Conservation (phyloP, 2,797 vertebrate genomes). For the Threskiornis aethiopicus region DNA sequence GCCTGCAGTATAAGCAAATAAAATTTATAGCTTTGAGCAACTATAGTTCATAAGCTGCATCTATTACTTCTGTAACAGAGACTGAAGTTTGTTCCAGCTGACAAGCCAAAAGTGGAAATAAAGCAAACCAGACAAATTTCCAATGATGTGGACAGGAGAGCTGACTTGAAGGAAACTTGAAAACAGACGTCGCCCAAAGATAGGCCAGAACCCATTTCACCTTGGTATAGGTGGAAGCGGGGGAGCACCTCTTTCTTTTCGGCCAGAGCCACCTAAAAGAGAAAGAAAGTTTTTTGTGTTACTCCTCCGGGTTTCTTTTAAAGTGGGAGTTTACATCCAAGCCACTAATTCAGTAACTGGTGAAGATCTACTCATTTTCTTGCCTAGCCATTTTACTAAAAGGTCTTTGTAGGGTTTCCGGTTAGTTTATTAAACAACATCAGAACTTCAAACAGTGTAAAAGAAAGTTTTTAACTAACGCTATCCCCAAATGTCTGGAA, state of each 20-base stretch:
- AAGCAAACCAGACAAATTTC: slow-evolving; percentile 24
- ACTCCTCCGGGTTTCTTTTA: neutral
- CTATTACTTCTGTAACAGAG: slow-evolving; percentile 37
- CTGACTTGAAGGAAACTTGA: slow-evolving; percentile 18
- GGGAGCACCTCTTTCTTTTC: slow-evolving; percentile 83
- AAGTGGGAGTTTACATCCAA: neutral
- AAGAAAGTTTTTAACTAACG: neutral
- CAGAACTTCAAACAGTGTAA: neutral
- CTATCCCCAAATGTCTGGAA: neutral
- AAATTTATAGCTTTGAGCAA: slow-evolving; percentile 50
- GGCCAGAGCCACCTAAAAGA: slow-evolving; percentile 76
- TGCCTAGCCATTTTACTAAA: neutral
- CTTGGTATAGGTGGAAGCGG: slow-evolving; percentile 83
- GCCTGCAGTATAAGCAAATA: slow-evolving; percentile 57
- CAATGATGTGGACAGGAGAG: slow-evolving; percentile 43
- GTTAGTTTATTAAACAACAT: neutral
- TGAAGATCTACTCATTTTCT: neutral
- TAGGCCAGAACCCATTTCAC: slow-evolving; percentile 73
- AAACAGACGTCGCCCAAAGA: slow-evolving; percentile 5
- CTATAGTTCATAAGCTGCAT: slow-evolving; percentile 35
- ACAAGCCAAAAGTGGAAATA: slow-evolving; percentile 48
- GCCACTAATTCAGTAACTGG: neutral
- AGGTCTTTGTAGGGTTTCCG: neutral
- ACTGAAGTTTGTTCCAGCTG: slow-evolving; percentile 7
- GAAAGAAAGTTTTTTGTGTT: neutral